Evolutionary conservation across 2,888 invertebrate genomes (phyloP), one percentile per base, ranked within the genome.

Genomic region (Dexiosoma caninum): DNA sequence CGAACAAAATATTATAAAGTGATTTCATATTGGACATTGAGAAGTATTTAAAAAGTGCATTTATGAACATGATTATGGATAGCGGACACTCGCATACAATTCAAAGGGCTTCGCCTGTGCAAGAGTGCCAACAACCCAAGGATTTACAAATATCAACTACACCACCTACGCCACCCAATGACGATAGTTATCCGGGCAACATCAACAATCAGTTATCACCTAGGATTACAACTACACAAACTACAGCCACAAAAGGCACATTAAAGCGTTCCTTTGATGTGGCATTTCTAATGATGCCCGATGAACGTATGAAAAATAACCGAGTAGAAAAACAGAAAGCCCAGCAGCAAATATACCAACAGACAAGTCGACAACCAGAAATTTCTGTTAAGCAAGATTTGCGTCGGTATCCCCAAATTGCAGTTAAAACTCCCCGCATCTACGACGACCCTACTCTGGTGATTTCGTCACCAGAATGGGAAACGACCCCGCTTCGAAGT

Each of bases 191-290:
- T 75, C 71, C 91, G 76, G 44, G 82, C 86, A 86, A 90, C 90
- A 84, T 83, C 40, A 87, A 83, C 64, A 84, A 85, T n/a, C 78
- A 81, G 23, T 74, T 84, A 35, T 85, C 85, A 10, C 84, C 84
- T n/a, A 78, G 76, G 12, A 30, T 53, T 37, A 76, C 82, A 46
- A 91, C 91, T 9, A 64, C 69, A 57, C 85, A 16, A 51, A 42
- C 59, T 40, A 23, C 16, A 1, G 86, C 92, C 59, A 82, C 85
- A 3, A 86, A 84, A 27, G 84, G 85, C 0, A 86, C 89, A 83
- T 83, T 90, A n/a, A 97, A 97, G 86, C 91, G 97, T 14, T 95
- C 96, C 0, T 97, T 97, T 87, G 97, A 97, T 88, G 97, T 97
- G 9, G 97, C 97, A 0, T 97, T 97, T 86, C 91, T 97, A 27